phyloP scores from a whole-genome alignment of 2,888 invertebrate species.

The Orthosia gracilis region DNA sequence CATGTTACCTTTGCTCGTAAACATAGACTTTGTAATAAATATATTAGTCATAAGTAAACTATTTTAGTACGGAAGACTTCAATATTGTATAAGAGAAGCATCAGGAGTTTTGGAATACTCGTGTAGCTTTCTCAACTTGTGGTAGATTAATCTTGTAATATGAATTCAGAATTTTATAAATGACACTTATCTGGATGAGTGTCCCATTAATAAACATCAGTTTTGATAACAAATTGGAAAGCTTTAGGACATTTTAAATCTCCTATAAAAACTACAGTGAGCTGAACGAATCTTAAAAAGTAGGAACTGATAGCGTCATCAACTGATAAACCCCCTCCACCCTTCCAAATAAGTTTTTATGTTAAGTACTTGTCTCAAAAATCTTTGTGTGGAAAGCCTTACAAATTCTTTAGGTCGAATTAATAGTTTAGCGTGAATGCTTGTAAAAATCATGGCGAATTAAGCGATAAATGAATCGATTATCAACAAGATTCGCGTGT shows the following conservation, averaged over 20 bases:
- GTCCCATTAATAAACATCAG: background rate
- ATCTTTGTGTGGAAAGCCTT: background rate
- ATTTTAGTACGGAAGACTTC: constrained; percentile 37
- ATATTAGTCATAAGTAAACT: constrained; percentile 32
- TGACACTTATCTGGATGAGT: background rate
- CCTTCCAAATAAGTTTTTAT: background rate
- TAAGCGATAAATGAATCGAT: constrained; percentile 4
- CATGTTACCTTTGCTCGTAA: constrained; percentile 53
- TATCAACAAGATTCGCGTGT: constrained; percentile 5
- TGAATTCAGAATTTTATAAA: too few relatives aligned
- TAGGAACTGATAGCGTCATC: background rate
- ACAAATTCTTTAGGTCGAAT: background rate
- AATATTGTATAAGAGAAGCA: constrained; percentile 25
- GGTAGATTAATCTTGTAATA: background rate
- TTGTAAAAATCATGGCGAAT: constrained; percentile 17
- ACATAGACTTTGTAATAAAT: constrained; percentile 17
- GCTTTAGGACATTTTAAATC: background rate
- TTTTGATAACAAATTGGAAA: background rate
- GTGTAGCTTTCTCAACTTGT: background rate
- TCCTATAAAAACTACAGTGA: constrained; percentile 5
- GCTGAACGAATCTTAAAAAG: background rate
- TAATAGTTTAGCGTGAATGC: background rate
- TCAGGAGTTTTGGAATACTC: constrained; percentile 2
- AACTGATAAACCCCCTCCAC: background rate
- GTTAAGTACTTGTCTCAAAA: background rate